Evolutionary conservation across 1,140 invertebrate species (phyloP).

Genomic region (Aphaenogaster rudis): DNA sequence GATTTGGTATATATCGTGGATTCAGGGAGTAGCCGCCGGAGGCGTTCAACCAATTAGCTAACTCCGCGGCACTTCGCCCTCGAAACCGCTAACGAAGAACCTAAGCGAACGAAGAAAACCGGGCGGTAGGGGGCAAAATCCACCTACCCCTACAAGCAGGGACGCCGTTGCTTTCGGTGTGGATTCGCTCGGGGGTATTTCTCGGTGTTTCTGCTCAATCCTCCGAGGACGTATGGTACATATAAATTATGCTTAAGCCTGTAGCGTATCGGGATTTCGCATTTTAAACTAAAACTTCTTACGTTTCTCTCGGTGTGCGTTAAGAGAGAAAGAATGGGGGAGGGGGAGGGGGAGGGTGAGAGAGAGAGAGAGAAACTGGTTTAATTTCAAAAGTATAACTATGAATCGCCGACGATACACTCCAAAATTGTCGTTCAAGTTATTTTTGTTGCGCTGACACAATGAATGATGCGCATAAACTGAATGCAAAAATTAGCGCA

Average conservation of each 20-base stretch:
- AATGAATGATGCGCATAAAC: not conserved
- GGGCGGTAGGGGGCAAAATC: slow-evolving; percentile 54
- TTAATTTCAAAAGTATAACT: not conserved
- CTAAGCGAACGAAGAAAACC: slow-evolving; percentile 72
- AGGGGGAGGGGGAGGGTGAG: no score
- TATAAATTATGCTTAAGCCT: slow-evolving; percentile 2
- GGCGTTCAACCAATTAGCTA: slow-evolving; percentile 82
- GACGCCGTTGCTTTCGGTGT: slow-evolving; percentile 25
- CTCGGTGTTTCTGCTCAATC: slow-evolving; percentile 38
- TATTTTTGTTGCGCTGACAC: not conserved
- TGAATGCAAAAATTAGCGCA: not conserved
- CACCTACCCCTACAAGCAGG: slow-evolving; percentile 63
- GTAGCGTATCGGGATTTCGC: slow-evolving; percentile 30
- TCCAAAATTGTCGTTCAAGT: not conserved
- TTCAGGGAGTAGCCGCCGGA: slow-evolving; percentile 75
- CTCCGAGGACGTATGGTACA: slow-evolving; percentile 37
- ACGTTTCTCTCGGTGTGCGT: slow-evolving; percentile 6
- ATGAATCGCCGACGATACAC: not conserved
- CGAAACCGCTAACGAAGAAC: slow-evolving; percentile 77
- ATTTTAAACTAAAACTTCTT: slow-evolving; percentile 50
- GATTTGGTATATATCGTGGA: slow-evolving; percentile 72
- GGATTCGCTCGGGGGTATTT: slow-evolving; percentile 49
- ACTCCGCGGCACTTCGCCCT: slow-evolving; percentile 76
- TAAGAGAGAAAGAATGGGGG: not conserved
- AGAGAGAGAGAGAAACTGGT: not conserved